These are phyloP conservation scores for Homalodisca vitripennis DNA, from an alignment of 1,140 invertebrate genomes.

Conservation along the genomic window DNA sequence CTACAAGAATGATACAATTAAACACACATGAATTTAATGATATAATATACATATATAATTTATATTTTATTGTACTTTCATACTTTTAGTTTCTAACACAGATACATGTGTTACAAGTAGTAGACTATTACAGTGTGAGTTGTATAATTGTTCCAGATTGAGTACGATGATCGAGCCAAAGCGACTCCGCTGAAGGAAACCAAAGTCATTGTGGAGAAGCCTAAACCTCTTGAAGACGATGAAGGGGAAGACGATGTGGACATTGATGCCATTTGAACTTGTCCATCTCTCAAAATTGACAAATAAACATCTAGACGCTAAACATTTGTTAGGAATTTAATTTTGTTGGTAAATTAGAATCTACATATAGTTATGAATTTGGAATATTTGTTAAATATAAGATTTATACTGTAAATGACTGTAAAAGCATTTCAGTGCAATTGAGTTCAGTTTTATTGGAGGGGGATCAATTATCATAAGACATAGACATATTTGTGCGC, in stretches of 20 bases:
- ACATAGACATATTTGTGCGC: not conserved
- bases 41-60: no score
- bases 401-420: conserved; percentile 4
- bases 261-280: conserved; percentile 86
- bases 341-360: conserved; percentile 20
- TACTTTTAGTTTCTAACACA: no score
- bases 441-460: not conserved
- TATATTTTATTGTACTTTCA: no score
- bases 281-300: conserved; percentile 1
- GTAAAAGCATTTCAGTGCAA: not conserved
- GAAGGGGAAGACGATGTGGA: conserved; percentile 78
- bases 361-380: conserved; percentile 9
- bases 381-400: conserved; percentile 17
- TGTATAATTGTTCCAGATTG: conserved; percentile 66
- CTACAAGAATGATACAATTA: no score
- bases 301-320: conserved; percentile 13
- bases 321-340: conserved; percentile 16
- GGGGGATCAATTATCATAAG: not conserved
- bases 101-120: no score
- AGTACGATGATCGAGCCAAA: conserved; percentile 83
- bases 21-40: no score
- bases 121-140: no score
- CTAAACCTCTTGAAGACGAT: conserved; percentile 52
- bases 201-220: conserved; percentile 3
- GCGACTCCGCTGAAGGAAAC: conserved; percentile 67